Evolutionary conservation across 2,888 invertebrate genomes (phyloP).

Genomic region (Sclerodermus sp.): DNA sequence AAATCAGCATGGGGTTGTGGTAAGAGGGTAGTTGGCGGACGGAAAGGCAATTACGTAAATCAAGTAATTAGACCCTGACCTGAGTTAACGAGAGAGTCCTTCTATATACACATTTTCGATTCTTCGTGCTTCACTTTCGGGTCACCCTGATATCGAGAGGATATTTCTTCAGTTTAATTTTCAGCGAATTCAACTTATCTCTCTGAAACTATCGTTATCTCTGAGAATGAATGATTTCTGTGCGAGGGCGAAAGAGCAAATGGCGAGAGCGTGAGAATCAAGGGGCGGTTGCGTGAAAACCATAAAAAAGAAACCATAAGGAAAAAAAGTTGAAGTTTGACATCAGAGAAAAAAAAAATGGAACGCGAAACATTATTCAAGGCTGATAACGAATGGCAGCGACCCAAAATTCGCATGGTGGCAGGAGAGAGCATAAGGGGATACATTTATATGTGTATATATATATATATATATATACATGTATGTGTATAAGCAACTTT

Average conservation of each 20-base stretch:
- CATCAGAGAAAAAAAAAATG: too few relatives aligned
- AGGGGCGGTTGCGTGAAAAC: too few relatives aligned
- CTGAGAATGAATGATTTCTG: neutral
- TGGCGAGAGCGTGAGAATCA: too few relatives aligned
- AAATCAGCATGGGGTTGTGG: conserved; percentile 41
- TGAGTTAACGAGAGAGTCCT: conserved; percentile 37
- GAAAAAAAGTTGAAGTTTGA: conserved; percentile 4
- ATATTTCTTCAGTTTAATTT: too few relatives aligned
- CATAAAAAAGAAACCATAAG: conserved; percentile 16
- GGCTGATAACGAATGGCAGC: neutral
- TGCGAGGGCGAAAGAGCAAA: too few relatives aligned
- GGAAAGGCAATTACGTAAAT: conserved; percentile 54
- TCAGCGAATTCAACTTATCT: too few relatives aligned
- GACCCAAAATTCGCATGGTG: neutral
- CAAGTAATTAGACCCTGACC: conserved; percentile 56
- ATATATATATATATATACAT: too few relatives aligned
- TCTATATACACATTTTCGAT: conserved; percentile 6
- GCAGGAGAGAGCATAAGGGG: conserved; percentile 17
- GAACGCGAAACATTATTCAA: too few relatives aligned
- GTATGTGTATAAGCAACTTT: conserved; percentile 37
- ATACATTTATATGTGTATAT: conserved; percentile 31
- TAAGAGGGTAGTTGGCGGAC: conserved; percentile 31
- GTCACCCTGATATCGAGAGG: too few relatives aligned
- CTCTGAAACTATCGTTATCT: neutral
- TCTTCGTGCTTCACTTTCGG: too few relatives aligned